Percentiles rank a stretch among this genome's conserved stretches.
Conservation (phyloP, 2,888 invertebrate species). For the Drosophila prostipennis region DNA sequence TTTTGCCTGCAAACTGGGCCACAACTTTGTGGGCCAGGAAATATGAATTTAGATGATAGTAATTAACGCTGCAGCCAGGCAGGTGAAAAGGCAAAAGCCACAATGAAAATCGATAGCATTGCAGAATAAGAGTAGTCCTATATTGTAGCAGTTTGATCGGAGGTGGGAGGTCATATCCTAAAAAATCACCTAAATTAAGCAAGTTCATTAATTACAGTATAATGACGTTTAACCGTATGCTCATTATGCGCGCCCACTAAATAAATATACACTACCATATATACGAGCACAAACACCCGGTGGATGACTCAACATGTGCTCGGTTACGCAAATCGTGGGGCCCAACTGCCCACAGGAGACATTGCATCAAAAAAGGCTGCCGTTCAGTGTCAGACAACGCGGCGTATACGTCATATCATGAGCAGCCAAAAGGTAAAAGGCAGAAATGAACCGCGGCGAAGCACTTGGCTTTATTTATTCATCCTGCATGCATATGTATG, state of each 20-base stretch:
- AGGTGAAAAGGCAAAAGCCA: not conserved
- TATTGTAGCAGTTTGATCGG: conserved; percentile 30
- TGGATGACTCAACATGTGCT: conserved; percentile 71
- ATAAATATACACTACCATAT: conserved; percentile 2
- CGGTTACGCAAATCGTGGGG: conserved; percentile 70
- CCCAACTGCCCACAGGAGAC: conserved; percentile 65
- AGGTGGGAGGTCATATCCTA: conserved; percentile 2
- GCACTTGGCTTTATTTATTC: conserved; percentile 71
- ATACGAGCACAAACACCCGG: conserved; percentile 5
- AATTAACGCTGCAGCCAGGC: conserved; percentile 54
- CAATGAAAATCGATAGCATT: conserved; percentile 66
- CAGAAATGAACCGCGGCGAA: conserved; percentile 42
- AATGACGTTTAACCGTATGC: conserved; percentile 45
- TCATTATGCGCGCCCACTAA: conserved; percentile 41
- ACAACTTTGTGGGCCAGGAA: conserved; percentile 55
- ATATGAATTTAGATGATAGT: conserved; percentile 62
- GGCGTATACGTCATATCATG: conserved; percentile 61
- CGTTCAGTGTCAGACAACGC: conserved; percentile 58
- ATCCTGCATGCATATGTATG: conserved; percentile 54
- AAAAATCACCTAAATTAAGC: conserved; percentile 56
- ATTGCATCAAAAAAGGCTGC: conserved; percentile 58
- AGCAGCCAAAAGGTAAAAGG: conserved; percentile 37
- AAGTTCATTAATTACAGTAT: conserved; percentile 68
- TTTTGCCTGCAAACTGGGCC: conserved; percentile 55
- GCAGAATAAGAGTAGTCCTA: conserved; percentile 52